Percentiles rank a stretch among this genome's conserved stretches.
Conservation (phyloP, 2,113 vertebrate genomes). For the Pantherophis guttatus region DNA sequence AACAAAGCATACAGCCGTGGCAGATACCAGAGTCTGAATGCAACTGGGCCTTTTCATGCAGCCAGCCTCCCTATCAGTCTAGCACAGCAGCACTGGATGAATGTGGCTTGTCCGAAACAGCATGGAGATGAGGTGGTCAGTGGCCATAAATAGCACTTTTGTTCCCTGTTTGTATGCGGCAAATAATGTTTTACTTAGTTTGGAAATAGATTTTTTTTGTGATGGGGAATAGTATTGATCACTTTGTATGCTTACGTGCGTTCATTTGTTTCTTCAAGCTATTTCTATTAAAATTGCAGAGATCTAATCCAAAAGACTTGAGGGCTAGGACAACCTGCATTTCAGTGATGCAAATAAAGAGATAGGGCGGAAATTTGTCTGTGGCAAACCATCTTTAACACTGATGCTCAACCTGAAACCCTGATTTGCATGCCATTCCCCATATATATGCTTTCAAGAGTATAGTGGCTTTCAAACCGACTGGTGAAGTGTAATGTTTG, state of each 20-base stretch:
- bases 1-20: neutral
- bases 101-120: neutral
- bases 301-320: conserved; percentile 57
- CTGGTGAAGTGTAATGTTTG: neutral
- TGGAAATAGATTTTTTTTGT: conserved; percentile 4
- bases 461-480: neutral
- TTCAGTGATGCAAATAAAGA: conserved; percentile 44
- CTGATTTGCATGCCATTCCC: neutral
- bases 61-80: neutral
- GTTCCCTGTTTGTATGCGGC: neutral
- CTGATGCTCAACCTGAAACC: neutral
- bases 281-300: conserved; percentile 54
- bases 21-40: neutral
- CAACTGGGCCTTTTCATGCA: neutral
- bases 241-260: conserved; percentile 17
- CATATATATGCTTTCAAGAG: neutral
- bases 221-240: conserved; percentile 29
- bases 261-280: conserved; percentile 42
- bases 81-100: neutral
- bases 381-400: conserved; percentile 4
- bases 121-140: neutral
- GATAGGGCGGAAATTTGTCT: conserved; percentile 22
- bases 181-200: conserved; percentile 7
- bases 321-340: conserved; percentile 45
- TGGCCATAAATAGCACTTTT: conserved; percentile 26